Evolutionary conservation across 2,113 vertebrate genomes (phyloP).

Genomic region (Muscicapa adusta): DNA sequence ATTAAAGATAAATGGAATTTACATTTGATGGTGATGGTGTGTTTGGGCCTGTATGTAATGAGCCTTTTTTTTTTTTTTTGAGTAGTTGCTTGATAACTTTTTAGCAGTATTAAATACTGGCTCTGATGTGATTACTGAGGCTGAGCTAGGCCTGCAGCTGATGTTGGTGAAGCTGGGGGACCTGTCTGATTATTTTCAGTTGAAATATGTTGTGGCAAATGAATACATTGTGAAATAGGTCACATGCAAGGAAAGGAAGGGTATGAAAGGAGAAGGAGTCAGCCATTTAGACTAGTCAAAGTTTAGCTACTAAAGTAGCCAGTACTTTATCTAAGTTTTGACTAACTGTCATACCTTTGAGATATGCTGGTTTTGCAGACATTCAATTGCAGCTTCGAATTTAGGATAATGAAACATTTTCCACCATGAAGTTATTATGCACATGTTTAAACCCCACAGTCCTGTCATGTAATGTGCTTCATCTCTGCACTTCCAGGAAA

Average conservation of each 20-base stretch:
- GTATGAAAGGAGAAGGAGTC: neutral
- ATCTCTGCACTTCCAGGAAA: neutral
- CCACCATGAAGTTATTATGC: neutral
- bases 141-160: neutral
- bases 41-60: neutral
- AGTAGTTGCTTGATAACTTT: neutral
- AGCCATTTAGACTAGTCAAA: neutral
- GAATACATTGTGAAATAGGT: neutral
- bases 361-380: neutral
- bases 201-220: neutral
- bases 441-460: neutral
- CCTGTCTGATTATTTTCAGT: neutral
- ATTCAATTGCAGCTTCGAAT: neutral
- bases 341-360: neutral
- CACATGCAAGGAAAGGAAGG: neutral
- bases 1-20: neutral
- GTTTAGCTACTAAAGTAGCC: neutral
- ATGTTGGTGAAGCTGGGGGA: neutral
- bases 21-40: neutral
- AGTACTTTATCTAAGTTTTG: neutral
- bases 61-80: neutral
- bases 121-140: neutral
- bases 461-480: accelerated
- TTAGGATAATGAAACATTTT: neutral
- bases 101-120: neutral